Evolutionary conservation across 2,113 vertebrate genomes (phyloP).

Genomic region (Corydoras maculifer): DNA sequence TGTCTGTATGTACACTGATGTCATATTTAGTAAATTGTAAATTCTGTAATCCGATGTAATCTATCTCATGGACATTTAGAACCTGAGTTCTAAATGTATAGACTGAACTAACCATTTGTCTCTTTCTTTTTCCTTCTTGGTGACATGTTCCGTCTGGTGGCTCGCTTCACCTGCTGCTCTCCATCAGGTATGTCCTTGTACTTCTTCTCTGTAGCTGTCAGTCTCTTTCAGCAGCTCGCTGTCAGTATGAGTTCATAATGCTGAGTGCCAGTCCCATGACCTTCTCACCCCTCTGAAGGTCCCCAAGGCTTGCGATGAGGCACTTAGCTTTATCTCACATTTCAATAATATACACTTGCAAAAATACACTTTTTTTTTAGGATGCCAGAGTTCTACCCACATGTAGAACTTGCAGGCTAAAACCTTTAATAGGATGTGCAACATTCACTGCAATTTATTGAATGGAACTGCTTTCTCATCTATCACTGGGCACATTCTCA

Average conservation of each 20-base stretch:
- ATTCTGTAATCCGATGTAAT: too few relatives aligned
- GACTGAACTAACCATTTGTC: neutral
- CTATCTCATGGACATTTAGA: too few relatives aligned
- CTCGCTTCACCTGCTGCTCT: constrained; percentile 22
- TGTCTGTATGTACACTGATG: too few relatives aligned
- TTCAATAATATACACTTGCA: neutral
- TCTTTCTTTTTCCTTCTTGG: constrained; percentile 11
- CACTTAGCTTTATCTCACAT: constrained; percentile 17
- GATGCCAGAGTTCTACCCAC: too few relatives aligned
- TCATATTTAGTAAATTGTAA: too few relatives aligned
- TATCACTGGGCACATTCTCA: too few relatives aligned
- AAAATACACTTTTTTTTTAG: too few relatives aligned
- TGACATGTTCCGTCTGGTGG: constrained; percentile 7
- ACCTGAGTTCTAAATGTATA: too few relatives aligned
- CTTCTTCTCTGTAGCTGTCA: constrained; percentile 25
- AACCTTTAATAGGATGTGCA: too few relatives aligned
- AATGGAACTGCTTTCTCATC: too few relatives aligned
- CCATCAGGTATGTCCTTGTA: constrained; percentile 39
- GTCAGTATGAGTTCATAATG: constrained; percentile 28
- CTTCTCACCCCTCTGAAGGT: constrained; percentile 17
- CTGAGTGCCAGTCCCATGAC: constrained; percentile 20
- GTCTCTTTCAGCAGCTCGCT: constrained; percentile 36
- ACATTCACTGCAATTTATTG: too few relatives aligned
- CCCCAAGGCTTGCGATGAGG: constrained; percentile 1
- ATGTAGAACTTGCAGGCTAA: too few relatives aligned